phyloP scores from a whole-genome alignment of 2,113 vertebrate genomes.

The Gallinago media region DNA sequence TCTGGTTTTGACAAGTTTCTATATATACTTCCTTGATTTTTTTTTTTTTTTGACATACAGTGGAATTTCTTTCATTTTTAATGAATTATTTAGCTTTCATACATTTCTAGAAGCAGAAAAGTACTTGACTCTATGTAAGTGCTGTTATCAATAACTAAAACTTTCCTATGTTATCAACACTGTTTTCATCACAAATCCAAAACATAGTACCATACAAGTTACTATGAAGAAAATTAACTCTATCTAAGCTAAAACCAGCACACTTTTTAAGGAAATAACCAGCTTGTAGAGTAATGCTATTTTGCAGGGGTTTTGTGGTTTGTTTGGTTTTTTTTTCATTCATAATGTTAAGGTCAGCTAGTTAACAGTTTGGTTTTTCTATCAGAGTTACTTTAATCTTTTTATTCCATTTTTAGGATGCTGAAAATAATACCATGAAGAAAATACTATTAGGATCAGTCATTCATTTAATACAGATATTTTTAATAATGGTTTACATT shows the following conservation, averaged over 20 bases:
- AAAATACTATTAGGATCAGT: neutral
- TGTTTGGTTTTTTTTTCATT: neutral
- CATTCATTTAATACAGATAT: neutral
- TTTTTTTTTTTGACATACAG: neutral
- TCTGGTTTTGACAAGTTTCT: fast-evolving
- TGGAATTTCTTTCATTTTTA: neutral
- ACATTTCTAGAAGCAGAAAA: neutral
- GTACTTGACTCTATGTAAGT: neutral
- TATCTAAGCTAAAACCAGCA: neutral
- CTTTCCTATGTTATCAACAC: neutral
- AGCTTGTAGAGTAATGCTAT: neutral
- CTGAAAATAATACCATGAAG: neutral
- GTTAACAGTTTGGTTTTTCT: neutral
- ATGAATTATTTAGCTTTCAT: neutral
- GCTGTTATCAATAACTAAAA: neutral
- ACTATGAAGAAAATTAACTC: neutral
- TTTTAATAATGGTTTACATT: neutral
- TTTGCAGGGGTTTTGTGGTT: neutral
- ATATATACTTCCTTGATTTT: neutral
- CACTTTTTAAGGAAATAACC: neutral
- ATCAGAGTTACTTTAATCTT: neutral
- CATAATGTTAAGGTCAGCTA: neutral
- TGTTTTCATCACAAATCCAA: neutral
- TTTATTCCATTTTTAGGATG: neutral
- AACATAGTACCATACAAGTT: neutral